phyloP scores from a whole-genome alignment of 1,140 invertebrate species.

The Drosophila littoralis region DNA sequence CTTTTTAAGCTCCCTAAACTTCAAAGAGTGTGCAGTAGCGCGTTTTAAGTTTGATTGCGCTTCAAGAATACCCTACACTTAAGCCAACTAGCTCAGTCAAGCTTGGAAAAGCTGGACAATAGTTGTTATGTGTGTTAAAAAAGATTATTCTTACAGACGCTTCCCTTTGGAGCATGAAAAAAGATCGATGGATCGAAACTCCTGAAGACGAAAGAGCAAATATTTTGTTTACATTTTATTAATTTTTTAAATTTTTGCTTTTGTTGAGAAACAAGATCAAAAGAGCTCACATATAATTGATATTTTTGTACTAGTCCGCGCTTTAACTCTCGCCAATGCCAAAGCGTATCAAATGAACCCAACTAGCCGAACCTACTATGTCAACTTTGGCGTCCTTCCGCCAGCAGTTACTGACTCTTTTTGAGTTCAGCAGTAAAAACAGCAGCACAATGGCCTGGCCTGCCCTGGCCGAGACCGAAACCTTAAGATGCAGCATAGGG shows the following conservation, averaged over 20 bases:
- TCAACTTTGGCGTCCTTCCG: conserved; percentile 30
- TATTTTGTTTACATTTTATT: neutral
- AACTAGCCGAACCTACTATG: neutral
- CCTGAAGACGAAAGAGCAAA: too few relatives aligned
- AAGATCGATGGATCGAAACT: too few relatives aligned
- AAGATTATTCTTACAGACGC: too few relatives aligned
- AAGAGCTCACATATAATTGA: neutral
- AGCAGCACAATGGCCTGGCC: conserved; percentile 59
- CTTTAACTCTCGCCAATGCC: neutral
- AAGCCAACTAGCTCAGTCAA: neutral
- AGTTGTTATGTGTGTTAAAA: too few relatives aligned
- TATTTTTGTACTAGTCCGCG: neutral
- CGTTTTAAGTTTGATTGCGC: conserved; percentile 19
- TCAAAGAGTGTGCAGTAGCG: conserved; percentile 22
- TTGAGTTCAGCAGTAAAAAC: conserved; percentile 40
- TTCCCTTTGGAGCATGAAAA: too few relatives aligned
- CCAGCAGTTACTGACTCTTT: conserved; percentile 32
- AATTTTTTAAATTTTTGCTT: neutral
- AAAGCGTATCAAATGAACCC: neutral
- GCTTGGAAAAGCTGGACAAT: too few relatives aligned
- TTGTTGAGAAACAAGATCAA: too few relatives aligned
- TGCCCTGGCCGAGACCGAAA: conserved; percentile 29
- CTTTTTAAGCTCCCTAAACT: conserved; percentile 12
- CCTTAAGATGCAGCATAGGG: conserved; percentile 42
- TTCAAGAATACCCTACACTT: conserved; percentile 21